Percentiles rank a stretch among this genome's conserved stretches.
Conservation (phyloP, 1,140 invertebrate species). For the Metaphire vulgaris region DNA sequence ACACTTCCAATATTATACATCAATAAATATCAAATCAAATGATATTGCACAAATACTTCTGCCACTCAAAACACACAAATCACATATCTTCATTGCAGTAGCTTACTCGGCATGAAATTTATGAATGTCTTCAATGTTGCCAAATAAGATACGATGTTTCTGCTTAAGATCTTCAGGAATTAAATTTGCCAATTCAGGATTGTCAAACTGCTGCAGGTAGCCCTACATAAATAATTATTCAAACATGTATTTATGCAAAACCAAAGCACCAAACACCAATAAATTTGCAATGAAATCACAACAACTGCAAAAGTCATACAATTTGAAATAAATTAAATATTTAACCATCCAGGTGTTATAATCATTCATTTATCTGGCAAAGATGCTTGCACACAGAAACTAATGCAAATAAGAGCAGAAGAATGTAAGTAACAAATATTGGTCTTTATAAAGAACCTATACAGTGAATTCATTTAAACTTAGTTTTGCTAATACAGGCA, state of each 20-base stretch:
- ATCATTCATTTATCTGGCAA: not conserved
- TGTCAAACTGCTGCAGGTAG: slow-evolving; percentile 75
- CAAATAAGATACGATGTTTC: slow-evolving; percentile 47
- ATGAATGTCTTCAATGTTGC: slow-evolving; percentile 50
- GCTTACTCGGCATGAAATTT: slow-evolving; percentile 52
- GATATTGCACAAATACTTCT: no score
- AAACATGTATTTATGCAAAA: not conserved
- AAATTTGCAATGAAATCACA: not conserved
- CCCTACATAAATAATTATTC: slow-evolving; percentile 57
- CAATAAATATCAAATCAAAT: no score
- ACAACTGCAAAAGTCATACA: not conserved
- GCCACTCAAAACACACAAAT: no score
- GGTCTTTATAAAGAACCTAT: not conserved
- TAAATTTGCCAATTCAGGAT: slow-evolving; percentile 66
- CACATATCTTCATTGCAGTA: no score
- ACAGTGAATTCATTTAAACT: not conserved
- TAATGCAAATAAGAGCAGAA: no score
- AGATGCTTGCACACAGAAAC: no score
- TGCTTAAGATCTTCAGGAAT: slow-evolving; percentile 54
- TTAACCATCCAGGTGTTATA: not conserved
- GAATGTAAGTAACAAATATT: not conserved
- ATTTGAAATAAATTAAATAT: not conserved
- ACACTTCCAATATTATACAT: no score
- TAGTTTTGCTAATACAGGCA: not conserved
- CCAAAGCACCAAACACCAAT: not conserved